Evolutionary conservation across 1,140 invertebrate species (phyloP).

Genomic region (Myzus persicae): DNA sequence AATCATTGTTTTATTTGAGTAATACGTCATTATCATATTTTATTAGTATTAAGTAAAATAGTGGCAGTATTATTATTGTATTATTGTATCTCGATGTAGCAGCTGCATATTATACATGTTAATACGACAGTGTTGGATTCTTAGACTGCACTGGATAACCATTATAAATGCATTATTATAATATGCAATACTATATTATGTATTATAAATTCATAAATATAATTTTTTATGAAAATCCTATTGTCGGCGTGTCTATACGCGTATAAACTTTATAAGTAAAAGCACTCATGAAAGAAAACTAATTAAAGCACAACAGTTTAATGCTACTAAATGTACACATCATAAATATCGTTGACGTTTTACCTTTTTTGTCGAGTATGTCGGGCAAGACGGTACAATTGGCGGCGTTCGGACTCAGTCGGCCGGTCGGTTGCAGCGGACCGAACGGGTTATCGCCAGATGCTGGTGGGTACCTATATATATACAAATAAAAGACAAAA

Average conservation of each 20-base stretch:
- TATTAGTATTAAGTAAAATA: slow-evolving; percentile 7
- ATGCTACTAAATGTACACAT: background rate
- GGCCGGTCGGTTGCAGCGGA: slow-evolving; percentile 57
- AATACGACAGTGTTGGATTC: background rate
- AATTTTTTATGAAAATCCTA: background rate
- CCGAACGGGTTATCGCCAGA: slow-evolving; percentile 58
- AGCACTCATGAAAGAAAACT: background rate
- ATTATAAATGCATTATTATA: background rate
- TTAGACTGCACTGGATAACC: background rate
- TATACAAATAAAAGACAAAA: background rate
- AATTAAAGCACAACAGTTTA: background rate
- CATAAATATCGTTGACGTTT: background rate
- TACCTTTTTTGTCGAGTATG: slow-evolving; percentile 60
- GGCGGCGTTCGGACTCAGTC: slow-evolving; percentile 54
- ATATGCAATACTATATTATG: too few relatives aligned
- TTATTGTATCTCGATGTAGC: background rate
- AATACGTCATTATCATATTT: background rate
- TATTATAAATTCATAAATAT: background rate
- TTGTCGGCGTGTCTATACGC: background rate
- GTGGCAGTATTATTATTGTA: background rate
- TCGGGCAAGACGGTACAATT: slow-evolving; percentile 59
- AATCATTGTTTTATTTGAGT: background rate
- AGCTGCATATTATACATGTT: background rate
- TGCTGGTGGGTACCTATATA: slow-evolving; percentile 56
- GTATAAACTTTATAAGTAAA: background rate